Evolutionary conservation across 2,797 vertebrate species (phyloP), one percentile per base, ranked within the genome.

Genomic region (Rachycentron canadum): DNA sequence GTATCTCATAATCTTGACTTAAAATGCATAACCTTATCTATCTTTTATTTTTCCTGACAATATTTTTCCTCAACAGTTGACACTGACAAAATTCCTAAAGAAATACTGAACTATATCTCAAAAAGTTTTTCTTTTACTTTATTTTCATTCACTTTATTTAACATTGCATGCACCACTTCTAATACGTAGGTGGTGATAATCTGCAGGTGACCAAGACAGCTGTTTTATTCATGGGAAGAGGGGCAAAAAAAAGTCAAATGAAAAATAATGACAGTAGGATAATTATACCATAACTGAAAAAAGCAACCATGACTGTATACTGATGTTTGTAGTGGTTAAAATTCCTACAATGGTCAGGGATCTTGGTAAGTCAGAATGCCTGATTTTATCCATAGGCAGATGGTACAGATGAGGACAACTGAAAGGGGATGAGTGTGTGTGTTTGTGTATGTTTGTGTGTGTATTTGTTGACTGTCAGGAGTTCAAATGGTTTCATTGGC

Each of bases 401-500:
- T 9, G 45, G 26, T 26, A 64, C 32, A 45, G 36, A 61, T 10
- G 7, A 40, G 6, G 32, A 32, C 36, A 58, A 74, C 6, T 68
- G 45, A 36, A 50, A 30, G 49, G 41, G 32, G 17, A 26, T 28
- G 52, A 36, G 65, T 62, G 41, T 40, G 55, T 52, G 45, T n/a
- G n/a, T n/a, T n/a, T 83, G 68, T 73, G 75, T 78, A 60, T 64
- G 52, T 73, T 47, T 71, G 38, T 69, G 32, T 16, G 40, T 32
- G 40, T 60, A 72, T 67, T 68, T 63, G 53, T 49, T 8, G 57
- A 70, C 64, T 81, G 71, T 82, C 64, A 73, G 69, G 30, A 55
- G 38, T 17, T 85, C 73, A 84, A 84, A 83, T 82, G 86, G 80
- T 83, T 84, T 82, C 68, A 69, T 57, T 87, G 78, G 77, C 7